Evolutionary conservation across 2,888 invertebrate species (phyloP).

Genomic region (Omphaloscelis lunosa): DNA sequence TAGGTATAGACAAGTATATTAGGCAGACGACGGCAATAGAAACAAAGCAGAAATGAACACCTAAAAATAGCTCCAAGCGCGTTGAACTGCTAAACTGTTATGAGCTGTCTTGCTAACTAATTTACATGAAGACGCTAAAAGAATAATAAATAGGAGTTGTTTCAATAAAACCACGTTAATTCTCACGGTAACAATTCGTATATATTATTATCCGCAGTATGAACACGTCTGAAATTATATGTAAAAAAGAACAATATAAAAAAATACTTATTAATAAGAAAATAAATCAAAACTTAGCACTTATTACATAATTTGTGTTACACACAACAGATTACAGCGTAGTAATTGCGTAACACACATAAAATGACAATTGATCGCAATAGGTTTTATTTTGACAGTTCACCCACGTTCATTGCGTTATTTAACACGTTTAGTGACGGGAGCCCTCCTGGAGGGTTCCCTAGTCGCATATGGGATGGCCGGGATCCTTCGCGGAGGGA

Average conservation of each 20-base stretch:
- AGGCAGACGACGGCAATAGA: not conserved
- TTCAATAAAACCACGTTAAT: slow-evolving; percentile 43
- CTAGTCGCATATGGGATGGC: too few species aligned
- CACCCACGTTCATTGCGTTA: too few species aligned
- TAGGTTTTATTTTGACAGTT: too few species aligned
- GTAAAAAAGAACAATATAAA: slow-evolving; percentile 16
- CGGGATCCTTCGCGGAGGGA: too few species aligned
- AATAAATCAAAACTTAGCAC: slow-evolving; percentile 11
- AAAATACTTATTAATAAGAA: slow-evolving; percentile 9
- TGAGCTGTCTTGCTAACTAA: not conserved
- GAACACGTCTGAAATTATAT: slow-evolving; percentile 33
- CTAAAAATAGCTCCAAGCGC: slow-evolving; percentile 35
- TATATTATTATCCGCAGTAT: slow-evolving; percentile 46
- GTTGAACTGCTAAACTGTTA: slow-evolving; percentile 23
- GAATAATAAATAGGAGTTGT: slow-evolving; percentile 36
- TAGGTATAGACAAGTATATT: not conserved
- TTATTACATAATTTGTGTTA: slow-evolving; percentile 23
- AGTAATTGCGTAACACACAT: too few species aligned
- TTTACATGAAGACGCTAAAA: slow-evolving; percentile 34
- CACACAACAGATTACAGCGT: slow-evolving; percentile 12
- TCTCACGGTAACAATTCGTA: slow-evolving; percentile 50
- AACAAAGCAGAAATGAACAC: slow-evolving; percentile 11
- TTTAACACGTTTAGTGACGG: too few species aligned
- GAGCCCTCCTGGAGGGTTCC: too few species aligned
- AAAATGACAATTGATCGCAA: too few species aligned